Conservation (phyloP, 64 coral and sea anemone genomes). For the Stichodactyla mertensii region DNA sequence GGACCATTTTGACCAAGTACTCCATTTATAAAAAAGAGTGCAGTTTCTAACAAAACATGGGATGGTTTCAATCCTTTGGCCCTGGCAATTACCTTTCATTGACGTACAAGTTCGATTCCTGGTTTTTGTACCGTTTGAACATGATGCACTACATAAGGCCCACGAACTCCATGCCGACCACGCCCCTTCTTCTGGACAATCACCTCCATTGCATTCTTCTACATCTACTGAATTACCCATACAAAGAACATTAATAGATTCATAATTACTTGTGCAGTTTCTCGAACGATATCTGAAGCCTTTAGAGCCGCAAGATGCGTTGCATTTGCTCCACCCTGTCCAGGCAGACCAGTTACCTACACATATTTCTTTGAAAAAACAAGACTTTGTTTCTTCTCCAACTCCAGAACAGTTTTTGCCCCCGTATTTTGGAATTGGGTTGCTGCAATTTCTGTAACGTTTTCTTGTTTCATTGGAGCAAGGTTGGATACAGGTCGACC, state of each 20-base stretch:
- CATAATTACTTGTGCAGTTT: slow-evolving; percentile 15
- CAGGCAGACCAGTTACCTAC: slow-evolving; percentile 50
- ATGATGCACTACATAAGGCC: slow-evolving; percentile 54
- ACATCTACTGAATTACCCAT: slow-evolving; percentile 32
- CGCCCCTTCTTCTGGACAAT: slow-evolving; percentile 38
- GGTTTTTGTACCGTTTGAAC: slow-evolving; percentile 53
- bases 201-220: slow-evolving; percentile 48
- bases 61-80: neutral
- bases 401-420: slow-evolving; percentile 47
- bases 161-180: slow-evolving; percentile 71
- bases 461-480: slow-evolving; percentile 39
- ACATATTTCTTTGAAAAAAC: slow-evolving; percentile 33
- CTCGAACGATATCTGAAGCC: slow-evolving; percentile 41
- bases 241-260: neutral
- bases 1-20: slow-evolving; percentile 60
- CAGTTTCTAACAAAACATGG: slow-evolving; percentile 18
- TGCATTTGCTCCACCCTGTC: slow-evolving; percentile 65
- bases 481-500: slow-evolving; percentile 52
- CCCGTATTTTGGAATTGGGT: slow-evolving; percentile 32
- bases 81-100: neutral
- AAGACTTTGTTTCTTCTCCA: slow-evolving; percentile 23
- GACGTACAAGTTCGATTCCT: slow-evolving; percentile 44
- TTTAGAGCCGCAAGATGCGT: slow-evolving; percentile 41
- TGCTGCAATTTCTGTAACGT: slow-evolving; percentile 50
- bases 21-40: slow-evolving; percentile 43